Evolutionary conservation across 2,113 vertebrate genomes (phyloP).

Genomic region (Aspiorhynchus laticeps): DNA sequence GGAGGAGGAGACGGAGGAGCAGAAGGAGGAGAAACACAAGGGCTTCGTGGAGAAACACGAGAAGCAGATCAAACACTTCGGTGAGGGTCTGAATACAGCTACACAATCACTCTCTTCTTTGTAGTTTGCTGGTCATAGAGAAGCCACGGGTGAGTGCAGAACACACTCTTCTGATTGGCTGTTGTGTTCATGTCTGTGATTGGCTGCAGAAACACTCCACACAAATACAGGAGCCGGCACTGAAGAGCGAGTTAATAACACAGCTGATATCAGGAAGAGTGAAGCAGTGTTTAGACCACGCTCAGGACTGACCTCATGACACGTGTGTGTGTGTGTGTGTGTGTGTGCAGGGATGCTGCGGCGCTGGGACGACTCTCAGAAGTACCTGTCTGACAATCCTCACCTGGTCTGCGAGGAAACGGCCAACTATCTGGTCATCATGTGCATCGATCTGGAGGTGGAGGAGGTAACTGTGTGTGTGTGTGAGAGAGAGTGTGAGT

Average conservation of each 20-base stretch:
- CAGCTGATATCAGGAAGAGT: no score
- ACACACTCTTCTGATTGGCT: no score
- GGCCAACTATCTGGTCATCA: slow-evolving; percentile 93
- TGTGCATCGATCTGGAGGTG: slow-evolving; percentile 96
- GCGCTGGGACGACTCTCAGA: slow-evolving; percentile 96
- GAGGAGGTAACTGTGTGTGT: slow-evolving; percentile 75
- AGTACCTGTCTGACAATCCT: slow-evolving; percentile 88
- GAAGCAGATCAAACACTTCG: slow-evolving; percentile 87
- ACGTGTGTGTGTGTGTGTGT: slow-evolving; percentile 32
- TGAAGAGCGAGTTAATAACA: no score
- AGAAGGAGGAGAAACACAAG: slow-evolving; percentile 89
- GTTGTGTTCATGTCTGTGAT: no score
- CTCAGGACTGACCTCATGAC: no score
- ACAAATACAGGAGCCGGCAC: no score
- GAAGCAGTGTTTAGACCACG: no score
- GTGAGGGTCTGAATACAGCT: slow-evolving; percentile 78
- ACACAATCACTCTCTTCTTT: no score
- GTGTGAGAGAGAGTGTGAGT: neutral
- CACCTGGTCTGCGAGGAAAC: slow-evolving; percentile 93
- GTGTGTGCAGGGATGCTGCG: slow-evolving; percentile 84
- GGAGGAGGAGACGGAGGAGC: slow-evolving; percentile 84
- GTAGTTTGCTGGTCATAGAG: no score
- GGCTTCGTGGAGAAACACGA: slow-evolving; percentile 84
- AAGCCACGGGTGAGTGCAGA: no score
- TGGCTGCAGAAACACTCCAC: no score